Percentiles rank a stretch among this genome's conserved stretches.
Conservation (phyloP, 2,888 invertebrate genomes). For the Bibio marci region DNA sequence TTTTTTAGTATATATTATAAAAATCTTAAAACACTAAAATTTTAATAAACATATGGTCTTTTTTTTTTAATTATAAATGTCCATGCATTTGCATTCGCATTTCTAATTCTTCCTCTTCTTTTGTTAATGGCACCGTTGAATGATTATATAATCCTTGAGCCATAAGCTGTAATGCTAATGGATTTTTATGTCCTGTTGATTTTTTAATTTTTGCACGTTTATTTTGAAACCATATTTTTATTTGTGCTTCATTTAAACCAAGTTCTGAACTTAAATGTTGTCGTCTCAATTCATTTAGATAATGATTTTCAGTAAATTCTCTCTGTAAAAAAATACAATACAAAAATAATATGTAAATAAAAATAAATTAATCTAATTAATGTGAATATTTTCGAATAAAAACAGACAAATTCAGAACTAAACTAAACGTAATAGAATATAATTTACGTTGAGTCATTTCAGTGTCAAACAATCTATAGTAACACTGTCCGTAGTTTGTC, state of each 20-base stretch:
- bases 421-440: too few relatives aligned
- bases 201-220: constrained; percentile 95
- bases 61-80: too few relatives aligned
- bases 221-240: constrained; percentile 96
- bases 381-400: too few relatives aligned
- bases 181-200: constrained; percentile 66
- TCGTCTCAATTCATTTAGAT: constrained; percentile 81
- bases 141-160: constrained; percentile 91
- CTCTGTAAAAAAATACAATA: constrained; percentile 37
- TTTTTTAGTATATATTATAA: too few relatives aligned
- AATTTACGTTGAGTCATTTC: too few relatives aligned
- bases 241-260: constrained; percentile 89
- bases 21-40: too few relatives aligned
- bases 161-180: constrained; percentile 77
- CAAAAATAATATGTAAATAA: too few relatives aligned
- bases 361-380: too few relatives aligned
- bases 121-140: constrained; percentile 53
- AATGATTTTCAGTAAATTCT: constrained; percentile 84
- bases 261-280: constrained; percentile 82
- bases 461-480: too few relatives aligned
- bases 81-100: constrained; percentile 25
- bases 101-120: constrained; percentile 54
- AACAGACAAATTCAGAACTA: too few relatives aligned
- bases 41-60: too few relatives aligned
- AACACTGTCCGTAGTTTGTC: too few relatives aligned